A percentile compares a stretch with the other conserved stretches of the same genome.
These are phyloP conservation scores for Delichon dasypus DNA, from an alignment of 2,797 vertebrate genomes.

Conservation along the genomic window DNA sequence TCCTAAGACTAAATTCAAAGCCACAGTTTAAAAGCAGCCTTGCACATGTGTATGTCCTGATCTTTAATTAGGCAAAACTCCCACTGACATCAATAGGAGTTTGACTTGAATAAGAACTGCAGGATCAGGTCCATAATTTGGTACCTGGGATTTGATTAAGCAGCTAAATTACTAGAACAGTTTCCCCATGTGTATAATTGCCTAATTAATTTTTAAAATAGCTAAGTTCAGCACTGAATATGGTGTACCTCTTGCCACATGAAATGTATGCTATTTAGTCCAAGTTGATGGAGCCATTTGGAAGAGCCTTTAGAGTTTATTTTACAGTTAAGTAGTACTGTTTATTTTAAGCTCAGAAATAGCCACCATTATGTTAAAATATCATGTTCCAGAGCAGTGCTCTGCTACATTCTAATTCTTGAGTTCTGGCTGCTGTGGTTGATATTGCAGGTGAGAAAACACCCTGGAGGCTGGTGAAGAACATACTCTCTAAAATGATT, in stretches of 20 bases:
- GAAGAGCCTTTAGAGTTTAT: slow-evolving; percentile 5
- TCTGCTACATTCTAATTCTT: background rate
- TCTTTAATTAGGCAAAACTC: slow-evolving; percentile 71
- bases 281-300: slow-evolving; percentile 36
- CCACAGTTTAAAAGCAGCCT: slow-evolving; percentile 36
- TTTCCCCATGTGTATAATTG: slow-evolving; percentile 65
- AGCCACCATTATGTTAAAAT: background rate
- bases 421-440: background rate
- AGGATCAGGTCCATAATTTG: slow-evolving; percentile 67
- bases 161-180: slow-evolving; percentile 58
- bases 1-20: slow-evolving; percentile 62
- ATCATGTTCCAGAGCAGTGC: background rate
- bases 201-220: slow-evolving; percentile 72
- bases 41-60: slow-evolving; percentile 44
- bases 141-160: slow-evolving; percentile 68
- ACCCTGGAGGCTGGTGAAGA: background rate
- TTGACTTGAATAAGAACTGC: slow-evolving; percentile 67
- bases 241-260: slow-evolving; percentile 20
- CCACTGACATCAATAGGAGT: slow-evolving; percentile 64
- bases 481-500: background rate
- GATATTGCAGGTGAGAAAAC: background rate
- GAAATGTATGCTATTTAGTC: slow-evolving; percentile 26
- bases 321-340: background rate
- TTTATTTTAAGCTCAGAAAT: slow-evolving; percentile 41
- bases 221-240: slow-evolving; percentile 49